Base-by-base conservation (phyloP, 1,140 invertebrate species). In the Aethina tumida region DNA sequence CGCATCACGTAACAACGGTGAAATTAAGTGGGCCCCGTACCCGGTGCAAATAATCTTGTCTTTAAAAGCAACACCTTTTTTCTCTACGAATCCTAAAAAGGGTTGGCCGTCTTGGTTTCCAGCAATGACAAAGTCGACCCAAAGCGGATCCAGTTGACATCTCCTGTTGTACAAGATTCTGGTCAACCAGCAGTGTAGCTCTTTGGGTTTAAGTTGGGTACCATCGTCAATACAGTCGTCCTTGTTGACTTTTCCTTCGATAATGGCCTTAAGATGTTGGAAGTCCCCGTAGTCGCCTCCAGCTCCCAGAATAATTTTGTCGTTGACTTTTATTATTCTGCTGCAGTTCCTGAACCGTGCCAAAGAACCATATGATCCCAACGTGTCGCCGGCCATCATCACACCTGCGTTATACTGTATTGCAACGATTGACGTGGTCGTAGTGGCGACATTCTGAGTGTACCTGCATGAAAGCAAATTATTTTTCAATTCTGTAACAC, bases 241-340 rank as follows among this genome's bases (percentile, higher is more conserved):
- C 57, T 91, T 84, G 42, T 91, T 82, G 27, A 94, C 83, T 73
- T 92, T 92, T 59, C 92, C 86, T 53, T 95, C 81, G 54, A 97
- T 85, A 34, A 83, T 74, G 45, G 81, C 79, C 56, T 79, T 80
- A 3, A 98, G 67, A 55, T 81, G 91, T 63, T 98, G 93, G 59
- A 78, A 97, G 66, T 98, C 95, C 12, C 90, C 93, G 65, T 89
- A 95, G 67, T 98, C 95, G 8, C 94, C 94, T 44, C 84, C 77
- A 43, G 79, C 82, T 5, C 85, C 92, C 14, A 97, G 61, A 19
- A 97, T 68, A n/a, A 86, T 91, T 37, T 81, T 77, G 25, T 91
- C 72, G 60, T 97, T 97, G 0, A 97, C 81, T 68, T 85, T 84
- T 43, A 88, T 64, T 1, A 97, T 67, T 50, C 94, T 71, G 1